A percentile compares a stretch with the other conserved stretches of the same genome.
Evolutionary conservation across 2,888 invertebrate genomes (phyloP).

Genomic region (Trachelus tabidus): DNA sequence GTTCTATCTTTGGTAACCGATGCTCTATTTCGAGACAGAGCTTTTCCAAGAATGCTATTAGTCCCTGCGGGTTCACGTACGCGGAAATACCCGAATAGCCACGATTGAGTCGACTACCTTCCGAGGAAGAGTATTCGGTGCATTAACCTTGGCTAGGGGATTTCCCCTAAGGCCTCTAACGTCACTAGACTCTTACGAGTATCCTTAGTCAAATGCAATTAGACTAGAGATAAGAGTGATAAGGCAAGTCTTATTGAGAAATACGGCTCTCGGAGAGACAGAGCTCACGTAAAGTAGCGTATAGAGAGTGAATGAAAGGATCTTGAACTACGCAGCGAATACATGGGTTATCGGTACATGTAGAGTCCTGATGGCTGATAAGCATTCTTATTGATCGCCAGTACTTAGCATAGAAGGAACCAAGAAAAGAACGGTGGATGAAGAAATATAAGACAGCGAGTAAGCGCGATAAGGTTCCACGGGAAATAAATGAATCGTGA

Average conservation of each 20-base stretch:
- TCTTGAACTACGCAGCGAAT: neutral
- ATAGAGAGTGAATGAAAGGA: neutral
- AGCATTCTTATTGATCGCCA: neutral
- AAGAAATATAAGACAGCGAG: neutral
- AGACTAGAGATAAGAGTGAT: neutral
- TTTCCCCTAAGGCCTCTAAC: neutral
- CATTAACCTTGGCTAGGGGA: neutral
- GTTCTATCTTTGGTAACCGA: neutral
- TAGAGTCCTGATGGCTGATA: neutral
- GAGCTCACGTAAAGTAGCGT: neutral
- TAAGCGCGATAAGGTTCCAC: neutral
- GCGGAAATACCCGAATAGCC: neutral
- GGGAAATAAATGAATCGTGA: neutral
- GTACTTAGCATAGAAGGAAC: neutral
- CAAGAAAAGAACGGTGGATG: neutral
- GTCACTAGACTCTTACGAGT: neutral
- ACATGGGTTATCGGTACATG: neutral
- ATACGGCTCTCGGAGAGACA: too few relatives aligned
- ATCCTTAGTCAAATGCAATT: neutral
- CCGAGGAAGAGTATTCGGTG: neutral
- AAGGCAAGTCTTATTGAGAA: neutral
- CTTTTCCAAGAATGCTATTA: conserved; percentile 2
- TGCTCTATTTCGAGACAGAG: neutral
- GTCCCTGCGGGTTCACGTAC: neutral
- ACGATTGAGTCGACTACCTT: neutral